Base-by-base conservation (phyloP, 2,113 vertebrate genomes). In the Pogona vitticeps region DNA sequence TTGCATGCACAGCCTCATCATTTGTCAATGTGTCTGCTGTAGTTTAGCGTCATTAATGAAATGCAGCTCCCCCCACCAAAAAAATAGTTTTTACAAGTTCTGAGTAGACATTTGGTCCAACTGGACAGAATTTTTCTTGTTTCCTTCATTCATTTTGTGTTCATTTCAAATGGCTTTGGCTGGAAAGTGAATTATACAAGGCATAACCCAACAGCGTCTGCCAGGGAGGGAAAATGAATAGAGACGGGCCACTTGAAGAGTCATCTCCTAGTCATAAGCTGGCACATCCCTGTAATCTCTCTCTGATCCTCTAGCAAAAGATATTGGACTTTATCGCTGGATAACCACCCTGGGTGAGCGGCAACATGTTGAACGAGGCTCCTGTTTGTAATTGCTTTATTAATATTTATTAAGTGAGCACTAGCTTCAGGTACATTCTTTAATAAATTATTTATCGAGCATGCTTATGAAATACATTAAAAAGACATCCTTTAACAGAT, bases 401-500 rank as follows among this genome's bases (percentile, higher is more conserved):
- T 95, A 89, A 97, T 96, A 96, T 94, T 97, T 95, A 96, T 95
- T 95, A 96, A 93, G 94, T 92, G 94, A 94, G 94, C 91, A 52
- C 94, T 95, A 95, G 94, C 90, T 94, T 90, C 95, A 94, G 94
- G 92, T 96, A 95, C 91, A 90, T 95, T 94, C 91, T 94, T 96
- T 93, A 91, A 89, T 94, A 95, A 95, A 90, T 96, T 95, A 96
- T 96, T 96, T 96, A 96, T 96, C 95, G 92, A 20, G 90, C 89
- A 76, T 82, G 88, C 91, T 87, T 94, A 95, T 95, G 96, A 95
- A 96, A 90, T 91, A 94, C 94, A 96, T 96, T 96, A 96, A 97
- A 96, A 96, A 96, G 95, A 95, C 95, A 97, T 96, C 91, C 88
- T 95, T 94, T 96, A 95, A 95, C 95, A 97, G 94, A 95, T 88